Percentiles rank a stretch among this genome's conserved stretches.
These are phyloP conservation scores for Eonycteris spelaea DNA, from an alignment of 2,113 vertebrate genomes.

Conservation along the genomic window DNA sequence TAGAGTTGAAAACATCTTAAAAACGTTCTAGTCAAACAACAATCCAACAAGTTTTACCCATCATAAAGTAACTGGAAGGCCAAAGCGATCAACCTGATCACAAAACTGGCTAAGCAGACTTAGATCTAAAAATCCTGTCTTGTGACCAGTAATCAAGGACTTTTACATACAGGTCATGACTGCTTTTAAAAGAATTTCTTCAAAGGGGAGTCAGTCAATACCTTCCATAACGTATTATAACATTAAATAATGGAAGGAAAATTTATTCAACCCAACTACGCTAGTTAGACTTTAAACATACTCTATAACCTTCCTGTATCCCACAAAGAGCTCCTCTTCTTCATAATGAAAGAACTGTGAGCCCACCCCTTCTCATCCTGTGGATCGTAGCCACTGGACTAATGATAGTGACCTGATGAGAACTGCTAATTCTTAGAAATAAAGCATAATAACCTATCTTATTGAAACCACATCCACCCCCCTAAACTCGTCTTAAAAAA, in stretches of 20 bases:
- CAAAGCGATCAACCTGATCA: not conserved
- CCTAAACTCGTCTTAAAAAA: not conserved
- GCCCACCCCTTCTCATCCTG: not conserved
- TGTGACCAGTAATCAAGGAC: not conserved
- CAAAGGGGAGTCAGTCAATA: not conserved
- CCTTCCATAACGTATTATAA: not conserved
- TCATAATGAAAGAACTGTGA: not conserved
- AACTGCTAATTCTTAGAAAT: not conserved
- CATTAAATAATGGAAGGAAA: not conserved
- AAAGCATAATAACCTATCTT: not conserved
- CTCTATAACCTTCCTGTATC: not conserved
- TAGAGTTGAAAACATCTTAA: not conserved
- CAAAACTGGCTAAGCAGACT: not conserved
- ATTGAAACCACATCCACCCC: not conserved
- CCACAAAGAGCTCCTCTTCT: not conserved
- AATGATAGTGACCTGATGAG: not conserved
- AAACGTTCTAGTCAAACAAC: not conserved
- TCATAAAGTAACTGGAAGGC: not conserved
- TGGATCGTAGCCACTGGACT: not conserved
- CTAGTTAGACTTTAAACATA: not conserved
- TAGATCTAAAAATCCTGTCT: not conserved
- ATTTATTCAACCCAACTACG: not conserved
- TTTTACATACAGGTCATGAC: not conserved
- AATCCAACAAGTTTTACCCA: not conserved
- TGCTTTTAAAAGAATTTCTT: slow-evolving; percentile 7